Evolutionary conservation across 1,140 invertebrate species (phyloP).

Genomic region (Prorops nasuta): DNA sequence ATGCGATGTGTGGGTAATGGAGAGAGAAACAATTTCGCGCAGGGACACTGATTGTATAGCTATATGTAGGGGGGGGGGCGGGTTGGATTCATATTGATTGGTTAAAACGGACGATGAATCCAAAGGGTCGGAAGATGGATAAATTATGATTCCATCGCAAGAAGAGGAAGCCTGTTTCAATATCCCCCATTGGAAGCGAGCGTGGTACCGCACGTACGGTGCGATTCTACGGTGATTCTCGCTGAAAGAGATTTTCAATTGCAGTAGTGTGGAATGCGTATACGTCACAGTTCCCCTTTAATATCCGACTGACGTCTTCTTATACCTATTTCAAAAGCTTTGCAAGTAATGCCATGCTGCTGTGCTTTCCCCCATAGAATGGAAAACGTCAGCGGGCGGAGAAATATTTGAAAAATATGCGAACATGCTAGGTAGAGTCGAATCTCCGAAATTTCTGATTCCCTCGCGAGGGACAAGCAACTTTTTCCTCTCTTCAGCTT

Average conservation of each 20-base stretch:
- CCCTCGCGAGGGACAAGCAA: too few relatives aligned
- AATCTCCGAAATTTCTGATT: neutral
- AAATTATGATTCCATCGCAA: neutral
- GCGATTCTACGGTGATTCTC: neutral
- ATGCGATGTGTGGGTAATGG: too few relatives aligned
- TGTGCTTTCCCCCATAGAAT: neutral
- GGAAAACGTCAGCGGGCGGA: neutral
- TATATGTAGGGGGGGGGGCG: too few relatives aligned
- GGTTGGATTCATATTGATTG: too few relatives aligned
- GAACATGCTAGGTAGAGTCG: neutral
- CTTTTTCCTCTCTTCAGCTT: too few relatives aligned
- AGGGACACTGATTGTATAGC: too few relatives aligned
- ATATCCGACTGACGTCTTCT: slow-evolving; percentile 5
- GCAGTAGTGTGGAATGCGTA: neutral
- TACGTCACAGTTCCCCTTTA: neutral
- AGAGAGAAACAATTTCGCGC: too few relatives aligned
- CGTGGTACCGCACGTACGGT: neutral
- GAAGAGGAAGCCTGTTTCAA: neutral
- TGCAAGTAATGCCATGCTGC: neutral
- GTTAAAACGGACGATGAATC: too few relatives aligned
- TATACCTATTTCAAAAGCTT: slow-evolving; percentile 1
- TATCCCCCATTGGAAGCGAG: neutral
- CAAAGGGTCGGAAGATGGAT: neutral
- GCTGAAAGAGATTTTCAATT: slow-evolving; percentile 2
- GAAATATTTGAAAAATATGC: neutral